Evolutionary conservation across 1,140 invertebrate genomes (phyloP).

Genomic region (Drosophila melanica): DNA sequence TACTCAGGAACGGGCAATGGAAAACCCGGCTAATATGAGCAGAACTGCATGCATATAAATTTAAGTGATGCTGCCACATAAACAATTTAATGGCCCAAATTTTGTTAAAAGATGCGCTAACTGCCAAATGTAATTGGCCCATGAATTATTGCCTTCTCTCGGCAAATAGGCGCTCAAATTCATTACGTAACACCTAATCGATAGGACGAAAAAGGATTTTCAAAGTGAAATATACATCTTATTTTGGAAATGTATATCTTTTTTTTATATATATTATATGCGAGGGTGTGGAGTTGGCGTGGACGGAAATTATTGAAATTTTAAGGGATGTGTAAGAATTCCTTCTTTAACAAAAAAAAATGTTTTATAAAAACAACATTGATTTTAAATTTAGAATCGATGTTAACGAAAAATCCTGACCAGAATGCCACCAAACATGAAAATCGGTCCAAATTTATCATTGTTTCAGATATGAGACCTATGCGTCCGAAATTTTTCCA

Average conservation of each 20-base stretch:
- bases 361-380: too few species aligned
- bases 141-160: constrained; percentile 1
- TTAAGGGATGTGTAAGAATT: too few species aligned
- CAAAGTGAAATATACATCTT: neutral
- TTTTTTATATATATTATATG: too few species aligned
- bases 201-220: neutral
- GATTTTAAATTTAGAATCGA: too few species aligned
- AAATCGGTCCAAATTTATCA: too few species aligned
- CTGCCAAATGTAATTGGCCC: constrained; percentile 57
- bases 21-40: neutral
- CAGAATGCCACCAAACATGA: neutral
- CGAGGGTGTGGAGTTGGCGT: too few species aligned
- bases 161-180: neutral
- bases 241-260: too few species aligned
- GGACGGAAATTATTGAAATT: too few species aligned
- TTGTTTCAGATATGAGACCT: too few species aligned
- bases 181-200: constrained; percentile 4
- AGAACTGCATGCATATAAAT: constrained; percentile 37
- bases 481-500: too few species aligned
- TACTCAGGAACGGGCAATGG: constrained; percentile 22
- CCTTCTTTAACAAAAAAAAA: too few species aligned
- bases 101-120: constrained; percentile 68
- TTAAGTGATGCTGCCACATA: constrained; percentile 61
- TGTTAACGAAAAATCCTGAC: too few species aligned
- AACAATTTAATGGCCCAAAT: constrained; percentile 69